Evolutionary conservation across 2,797 vertebrate genomes (phyloP).

Genomic region (Mormyrus proboscirostris): DNA sequence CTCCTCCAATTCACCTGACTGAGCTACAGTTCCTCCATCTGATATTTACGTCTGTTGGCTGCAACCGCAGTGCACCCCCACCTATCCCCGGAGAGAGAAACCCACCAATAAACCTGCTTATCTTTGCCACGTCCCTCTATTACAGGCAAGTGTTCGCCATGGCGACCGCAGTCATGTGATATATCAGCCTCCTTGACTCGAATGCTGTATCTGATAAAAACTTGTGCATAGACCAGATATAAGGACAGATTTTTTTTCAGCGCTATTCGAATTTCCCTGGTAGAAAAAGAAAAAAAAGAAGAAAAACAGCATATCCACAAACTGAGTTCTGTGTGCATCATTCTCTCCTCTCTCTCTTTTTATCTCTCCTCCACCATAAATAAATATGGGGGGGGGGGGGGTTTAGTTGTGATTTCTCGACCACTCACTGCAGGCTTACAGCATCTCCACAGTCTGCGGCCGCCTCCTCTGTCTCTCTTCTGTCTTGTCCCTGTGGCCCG

Average conservation of each 20-base stretch:
- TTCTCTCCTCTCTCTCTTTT: not conserved
- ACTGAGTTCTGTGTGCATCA: not conserved
- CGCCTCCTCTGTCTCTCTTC: not conserved
- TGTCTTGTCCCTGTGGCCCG: not conserved
- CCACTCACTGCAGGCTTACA: not conserved
- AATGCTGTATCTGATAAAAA: constrained; percentile 34
- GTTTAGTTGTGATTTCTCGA: not conserved
- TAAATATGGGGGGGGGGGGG: not conserved
- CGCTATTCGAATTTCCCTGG: not conserved
- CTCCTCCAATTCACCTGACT: not conserved
- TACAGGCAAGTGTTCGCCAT: not conserved
- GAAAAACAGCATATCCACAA: not conserved
- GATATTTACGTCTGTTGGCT: not conserved
- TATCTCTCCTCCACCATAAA: constrained; percentile 3
- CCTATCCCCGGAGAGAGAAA: not conserved
- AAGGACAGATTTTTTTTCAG: constrained; percentile 6
- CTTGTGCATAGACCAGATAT: constrained; percentile 26
- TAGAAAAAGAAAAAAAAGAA: too few species aligned
- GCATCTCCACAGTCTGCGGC: not conserved
- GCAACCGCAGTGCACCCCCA: too few species aligned
- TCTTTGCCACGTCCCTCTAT: not conserved
- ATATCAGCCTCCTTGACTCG: not conserved
- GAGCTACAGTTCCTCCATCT: not conserved
- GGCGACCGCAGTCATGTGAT: not conserved
- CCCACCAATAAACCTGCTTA: not conserved